Percentiles rank a stretch among this genome's conserved stretches.
Conservation (phyloP, 2,888 invertebrate genomes). For the Ptilodon capucinus region DNA sequence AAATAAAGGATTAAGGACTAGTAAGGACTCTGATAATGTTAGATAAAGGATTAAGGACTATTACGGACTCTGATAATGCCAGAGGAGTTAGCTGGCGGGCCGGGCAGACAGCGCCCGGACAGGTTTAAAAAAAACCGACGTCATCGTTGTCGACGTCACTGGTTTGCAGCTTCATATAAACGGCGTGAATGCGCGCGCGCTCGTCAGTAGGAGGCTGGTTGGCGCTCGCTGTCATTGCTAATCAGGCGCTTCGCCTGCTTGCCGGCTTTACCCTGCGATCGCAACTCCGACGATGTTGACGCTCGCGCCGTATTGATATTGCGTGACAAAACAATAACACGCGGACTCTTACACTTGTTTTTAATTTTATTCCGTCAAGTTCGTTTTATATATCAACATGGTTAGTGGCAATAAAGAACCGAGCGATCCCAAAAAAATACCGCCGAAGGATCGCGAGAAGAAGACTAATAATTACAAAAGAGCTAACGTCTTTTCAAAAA, state of each 20-base stretch:
- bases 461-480: slow-evolving; percentile 73
- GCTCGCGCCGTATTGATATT: slow-evolving; percentile 43
- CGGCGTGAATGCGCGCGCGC: slow-evolving; percentile 51
- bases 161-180: slow-evolving; percentile 26
- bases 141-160: slow-evolving; percentile 13
- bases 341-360: slow-evolving; percentile 21
- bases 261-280: slow-evolving; percentile 44
- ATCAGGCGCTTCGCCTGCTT: slow-evolving; percentile 62
- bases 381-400: slow-evolving; percentile 53
- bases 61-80: too few species aligned
- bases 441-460: slow-evolving; percentile 73
- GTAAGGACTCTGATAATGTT: too few species aligned
- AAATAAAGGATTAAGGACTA: too few species aligned
- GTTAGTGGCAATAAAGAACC: slow-evolving; percentile 76
- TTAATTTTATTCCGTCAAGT: slow-evolving; percentile 10
- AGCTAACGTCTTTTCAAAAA: slow-evolving; percentile 66
- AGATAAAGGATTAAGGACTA: too few species aligned
- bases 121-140: too few species aligned
- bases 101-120: too few species aligned
- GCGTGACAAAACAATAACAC: slow-evolving; percentile 32
- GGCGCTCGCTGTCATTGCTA: slow-evolving; percentile 59
- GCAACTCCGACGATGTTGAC: slow-evolving; percentile 53
- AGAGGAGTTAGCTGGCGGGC: too few species aligned
- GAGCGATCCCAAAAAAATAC: slow-evolving; percentile 68
- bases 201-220: slow-evolving; percentile 67